Conservation (phyloP, 2,888 invertebrate species). For the Aethes cnicana region DNA sequence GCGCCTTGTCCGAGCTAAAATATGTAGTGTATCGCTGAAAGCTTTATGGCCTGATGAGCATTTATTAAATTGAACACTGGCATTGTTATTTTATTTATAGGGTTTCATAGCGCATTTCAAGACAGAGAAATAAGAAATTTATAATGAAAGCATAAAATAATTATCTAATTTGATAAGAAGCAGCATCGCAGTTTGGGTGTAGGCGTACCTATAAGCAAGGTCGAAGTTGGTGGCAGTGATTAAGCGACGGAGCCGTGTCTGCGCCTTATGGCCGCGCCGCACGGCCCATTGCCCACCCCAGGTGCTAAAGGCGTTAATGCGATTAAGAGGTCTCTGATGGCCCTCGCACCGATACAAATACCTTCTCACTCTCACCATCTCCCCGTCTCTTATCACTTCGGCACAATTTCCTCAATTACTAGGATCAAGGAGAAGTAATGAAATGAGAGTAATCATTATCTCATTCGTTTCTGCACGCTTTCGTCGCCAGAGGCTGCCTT, state of each 20-base stretch:
- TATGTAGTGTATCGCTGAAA: slow-evolving; percentile 11
- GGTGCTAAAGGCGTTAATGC: slow-evolving; percentile 77
- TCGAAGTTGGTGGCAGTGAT: slow-evolving; percentile 41
- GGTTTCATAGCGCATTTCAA: too few species aligned
- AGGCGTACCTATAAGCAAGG: slow-evolving; percentile 14
- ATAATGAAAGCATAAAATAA: too few species aligned
- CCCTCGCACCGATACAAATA: slow-evolving; percentile 64
- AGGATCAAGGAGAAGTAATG: slow-evolving; percentile 79
- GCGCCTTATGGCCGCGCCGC: slow-evolving; percentile 52
- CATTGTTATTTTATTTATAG: too few species aligned
- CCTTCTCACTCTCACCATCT: slow-evolving; percentile 39
- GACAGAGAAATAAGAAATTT: too few species aligned
- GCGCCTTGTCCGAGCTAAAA: slow-evolving; percentile 4
- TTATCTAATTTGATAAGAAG: not conserved
- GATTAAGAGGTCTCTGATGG: slow-evolving; percentile 74
- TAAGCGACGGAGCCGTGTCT: slow-evolving; percentile 38
- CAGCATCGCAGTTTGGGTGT: slow-evolving; percentile 6
- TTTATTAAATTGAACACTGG: slow-evolving; percentile 1
- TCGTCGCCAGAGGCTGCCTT: slow-evolving; percentile 59
- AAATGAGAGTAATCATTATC: slow-evolving; percentile 81
- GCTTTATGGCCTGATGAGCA: not conserved
- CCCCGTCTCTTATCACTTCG: slow-evolving; percentile 63
- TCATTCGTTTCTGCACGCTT: slow-evolving; percentile 64
- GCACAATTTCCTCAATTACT: slow-evolving; percentile 79
- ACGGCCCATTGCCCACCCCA: slow-evolving; percentile 71